These are phyloP conservation scores for Hippolais icterina DNA, from an alignment of 2,113 vertebrate species.

Conservation along the genomic window DNA sequence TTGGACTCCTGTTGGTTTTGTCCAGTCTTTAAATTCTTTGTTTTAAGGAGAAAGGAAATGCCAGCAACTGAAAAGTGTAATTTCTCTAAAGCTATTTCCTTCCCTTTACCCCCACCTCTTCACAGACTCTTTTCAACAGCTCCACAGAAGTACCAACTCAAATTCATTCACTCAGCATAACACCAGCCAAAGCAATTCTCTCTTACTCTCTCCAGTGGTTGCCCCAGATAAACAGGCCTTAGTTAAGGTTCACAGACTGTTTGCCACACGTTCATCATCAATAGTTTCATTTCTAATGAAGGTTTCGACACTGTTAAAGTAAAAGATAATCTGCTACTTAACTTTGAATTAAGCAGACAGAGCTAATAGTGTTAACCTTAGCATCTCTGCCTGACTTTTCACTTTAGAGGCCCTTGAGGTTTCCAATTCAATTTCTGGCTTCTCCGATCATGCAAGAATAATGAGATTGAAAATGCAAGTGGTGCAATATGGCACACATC, in stretches of 20 bases:
- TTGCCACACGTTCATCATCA: not conserved
- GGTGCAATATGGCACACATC: not conserved
- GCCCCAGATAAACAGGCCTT: conserved; percentile 21
- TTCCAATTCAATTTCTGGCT: conserved; percentile 48
- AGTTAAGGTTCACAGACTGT: conserved; percentile 22
- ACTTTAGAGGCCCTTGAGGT: conserved; percentile 1
- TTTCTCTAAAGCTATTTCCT: not conserved
- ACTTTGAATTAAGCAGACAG: conserved; percentile 40
- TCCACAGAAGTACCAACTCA: not conserved
- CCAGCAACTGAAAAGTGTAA: not conserved
- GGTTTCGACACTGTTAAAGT: not conserved
- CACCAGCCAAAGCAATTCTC: not conserved
- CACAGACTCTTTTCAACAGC: not conserved
- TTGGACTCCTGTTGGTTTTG: not conserved
- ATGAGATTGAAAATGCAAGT: conserved; percentile 2
- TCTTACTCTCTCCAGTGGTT: not conserved
- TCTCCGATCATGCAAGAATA: not conserved
- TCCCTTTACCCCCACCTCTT: not conserved
- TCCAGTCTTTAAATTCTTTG: not conserved
- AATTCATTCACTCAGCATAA: not conserved
- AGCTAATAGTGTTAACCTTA: conserved; percentile 32
- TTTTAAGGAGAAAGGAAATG: not conserved
- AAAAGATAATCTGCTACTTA: conserved; percentile 39
- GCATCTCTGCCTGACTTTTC: conserved; percentile 19
- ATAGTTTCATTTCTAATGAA: conserved; percentile 42